Base-by-base conservation (phyloP, 64 coral and sea anemone species). In the Dendronephthya gigantea region DNA sequence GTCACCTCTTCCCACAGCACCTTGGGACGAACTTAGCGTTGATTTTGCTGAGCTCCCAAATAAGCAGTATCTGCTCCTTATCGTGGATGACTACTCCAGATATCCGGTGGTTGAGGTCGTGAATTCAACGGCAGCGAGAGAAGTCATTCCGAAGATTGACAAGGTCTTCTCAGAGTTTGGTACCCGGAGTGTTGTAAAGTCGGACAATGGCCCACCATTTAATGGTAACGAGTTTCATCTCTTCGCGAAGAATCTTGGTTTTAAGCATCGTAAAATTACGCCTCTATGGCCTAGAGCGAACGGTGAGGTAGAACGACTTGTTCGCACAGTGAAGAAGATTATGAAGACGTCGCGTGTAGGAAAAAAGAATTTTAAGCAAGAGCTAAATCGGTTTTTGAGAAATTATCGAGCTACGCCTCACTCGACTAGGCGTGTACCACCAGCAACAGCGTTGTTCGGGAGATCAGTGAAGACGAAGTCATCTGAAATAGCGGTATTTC, bases 81-180 rank as follows among this genome's bases (percentile, higher is more conserved):
- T 88, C 6, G 35, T 45, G 25, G 74, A 88, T 52, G 86, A 82
- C 45, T 81, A 88, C 35, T 83, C 87, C 10, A 43, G 87, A 29
- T 88, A 82, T 19, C 87, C 74, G 5, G 22, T 88, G 14, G 14
- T 82, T 22, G 45, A 79, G 7, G n/a, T 51, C 11, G 29, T 35
- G 6, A 37, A 16, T 13, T 88, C 69, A 23, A 16, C 49, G 11
- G 33, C 86, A 35, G 40, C 87, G n/a, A 43, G 50, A 13, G 50
- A 13, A 15, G 34, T 82, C 4, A 88, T 82, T 3, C 87, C 75
- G 0, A 88, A 82, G 25, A 38, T 82, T 23, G 48, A 88, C 7
- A 40, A 88, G 38, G n/a, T 82, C 16, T 88, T 88, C 38, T 23
- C 87, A 22, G 11, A 82, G 16, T 88, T 88, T 40, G 87, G 87